Evolutionary conservation across 2,797 vertebrate genomes (phyloP), one percentile per base, ranked within the genome.

Genomic region (Betta splendens): DNA sequence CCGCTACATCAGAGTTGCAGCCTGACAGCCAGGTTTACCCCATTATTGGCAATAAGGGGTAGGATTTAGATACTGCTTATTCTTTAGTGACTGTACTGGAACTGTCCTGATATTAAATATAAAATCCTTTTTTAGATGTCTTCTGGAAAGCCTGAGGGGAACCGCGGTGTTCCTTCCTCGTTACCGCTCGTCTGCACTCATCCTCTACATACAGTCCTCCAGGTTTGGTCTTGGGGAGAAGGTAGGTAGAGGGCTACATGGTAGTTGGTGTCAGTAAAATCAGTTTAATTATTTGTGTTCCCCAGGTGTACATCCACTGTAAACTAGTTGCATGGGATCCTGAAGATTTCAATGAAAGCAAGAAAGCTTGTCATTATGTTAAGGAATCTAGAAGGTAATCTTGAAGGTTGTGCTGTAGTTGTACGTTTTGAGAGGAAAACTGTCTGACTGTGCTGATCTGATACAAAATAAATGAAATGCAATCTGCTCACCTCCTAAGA

Each of bases 241-340:
- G 77, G 93, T 92, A 90, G 77, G 93, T 92, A 46, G 85, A 84
- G 3, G 33, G 10, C 2, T 9, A 2, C 22, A 22, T 20, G 2
- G 2, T 10, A 1, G 5, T 3, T 17, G 15, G 6, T 12, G 0
- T 5, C 1, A 0, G 3, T 7, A 11, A 8, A 22, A 18, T 50
- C 12, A 13, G 18, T 7, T 38, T 23, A 7, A 11, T 5, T 1
- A 3, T 42, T 2, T 69, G 4, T 53, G 11, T 22, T 40, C 33
- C 1, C 17, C 75, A 94, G 95, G 79, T 96, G 7, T 96, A 91
- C 0, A 79, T 96, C 66, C 93, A 94, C 64, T 95, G 93, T 57
- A 91, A 91, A 42, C 65, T 95, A 61, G 33, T 59, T 0, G 92
- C 76, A 0, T 86, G 91, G 94, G 91, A 92, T 44, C 83, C 89